Base-by-base conservation (phyloP, 2,797 vertebrate genomes). In the Lagocephalus sceleratus region DNA sequence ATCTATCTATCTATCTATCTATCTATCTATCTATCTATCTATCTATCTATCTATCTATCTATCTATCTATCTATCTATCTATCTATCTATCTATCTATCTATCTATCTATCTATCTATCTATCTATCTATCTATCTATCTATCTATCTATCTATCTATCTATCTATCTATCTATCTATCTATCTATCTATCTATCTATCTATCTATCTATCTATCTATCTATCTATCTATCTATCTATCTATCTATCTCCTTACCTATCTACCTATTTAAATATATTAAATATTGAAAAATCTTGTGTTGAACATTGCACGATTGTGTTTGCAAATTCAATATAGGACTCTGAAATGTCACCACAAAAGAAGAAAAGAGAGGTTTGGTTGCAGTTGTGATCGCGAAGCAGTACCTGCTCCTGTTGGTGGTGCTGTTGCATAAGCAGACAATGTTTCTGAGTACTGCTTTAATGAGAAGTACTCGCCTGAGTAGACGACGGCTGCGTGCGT, bases 351-450 rank as follows among this genome's bases (percentile, higher is more conserved):
- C n/a, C n/a, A n/a, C 25, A 29, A 29, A 7, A 3, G 15, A 39
- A 3, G 15, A 29, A 29, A 29, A 29, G 9, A 35, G 32, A 35
- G 1, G 32, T n/a, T 44, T 3, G 10, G 12, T 10, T 8, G 38
- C 38, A 40, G 4, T 12, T 12, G 2, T 19, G 5, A 38, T 32
- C 40, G 22, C 29, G 29, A 16, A 32, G 3, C 22, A 55, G 21
- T 84, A 14, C 2, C 44, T 12, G 2, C 7, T 48, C 25, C 87
- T 84, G 71, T 52, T 74, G 85, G 85, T 77, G 88, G 85, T 86
- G 86, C 86, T 90, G 75, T 84, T 87, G 85, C 62, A 54, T 79
- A 81, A 69, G 51, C 53, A 73, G 48, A 76, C 52, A 41, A 22
- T n/a, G 22, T 41, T 21, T 54, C 7, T n/a, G 41, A 40, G 3